phyloP scores from a whole-genome alignment of 2,797 vertebrate species.

The Etheostoma nigrum region DNA sequence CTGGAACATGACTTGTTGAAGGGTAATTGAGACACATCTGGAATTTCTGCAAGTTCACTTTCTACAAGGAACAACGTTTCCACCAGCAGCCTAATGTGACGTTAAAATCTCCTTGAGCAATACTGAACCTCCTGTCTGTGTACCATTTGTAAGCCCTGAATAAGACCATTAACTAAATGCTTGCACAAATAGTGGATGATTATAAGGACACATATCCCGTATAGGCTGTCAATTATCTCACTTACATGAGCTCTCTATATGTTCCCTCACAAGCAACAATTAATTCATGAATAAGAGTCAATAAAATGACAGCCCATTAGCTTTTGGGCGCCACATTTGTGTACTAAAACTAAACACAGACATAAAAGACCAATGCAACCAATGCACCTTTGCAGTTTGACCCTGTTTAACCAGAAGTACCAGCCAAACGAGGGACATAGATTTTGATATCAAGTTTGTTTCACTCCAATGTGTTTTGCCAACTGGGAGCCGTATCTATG shows the following conservation, averaged over 20 bases:
- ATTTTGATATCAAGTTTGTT: conserved; percentile 70
- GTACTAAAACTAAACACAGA: conserved; percentile 9
- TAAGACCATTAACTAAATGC: neutral
- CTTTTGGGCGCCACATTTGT: conserved; percentile 7
- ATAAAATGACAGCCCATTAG: conserved; percentile 2
- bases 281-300: conserved; percentile 9
- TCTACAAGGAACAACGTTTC: neutral
- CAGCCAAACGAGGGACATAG: conserved; percentile 64
- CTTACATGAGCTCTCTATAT: conserved; percentile 1
- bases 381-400: conserved; percentile 28
- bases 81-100: neutral
- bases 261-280: conserved; percentile 17
- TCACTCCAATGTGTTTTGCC: conserved; percentile 53
- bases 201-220: neutral
- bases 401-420: conserved; percentile 54
- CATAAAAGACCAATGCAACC: conserved; percentile 27
- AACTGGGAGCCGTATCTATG: conserved; percentile 43
- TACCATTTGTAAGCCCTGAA: neutral
- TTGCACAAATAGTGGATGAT: neutral
- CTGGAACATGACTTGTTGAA: neutral
- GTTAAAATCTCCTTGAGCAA: conserved; percentile 1
- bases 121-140: neutral
- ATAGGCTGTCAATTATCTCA: conserved; percentile 17
- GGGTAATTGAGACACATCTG: conserved; percentile 1
- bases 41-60: conserved; percentile 5